A percentile compares a stretch with the other conserved stretches of the same genome.
Evolutionary conservation across 2,888 invertebrate species (phyloP).

Genomic region (Capitulum mitella): DNA sequence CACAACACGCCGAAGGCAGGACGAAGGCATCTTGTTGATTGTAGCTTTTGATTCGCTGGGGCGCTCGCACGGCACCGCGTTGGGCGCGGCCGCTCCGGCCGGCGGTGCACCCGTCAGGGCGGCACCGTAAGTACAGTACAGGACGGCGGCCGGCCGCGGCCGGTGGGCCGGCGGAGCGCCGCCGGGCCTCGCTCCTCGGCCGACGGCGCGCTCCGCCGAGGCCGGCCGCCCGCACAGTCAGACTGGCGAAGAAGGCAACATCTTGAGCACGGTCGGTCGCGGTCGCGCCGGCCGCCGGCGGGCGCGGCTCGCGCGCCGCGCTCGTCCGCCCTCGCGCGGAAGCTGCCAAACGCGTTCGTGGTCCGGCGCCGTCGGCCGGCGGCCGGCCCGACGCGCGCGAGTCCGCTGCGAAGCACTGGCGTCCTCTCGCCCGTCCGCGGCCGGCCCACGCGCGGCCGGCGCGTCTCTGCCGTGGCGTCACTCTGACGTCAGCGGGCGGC

Average conservation of each 20-base stretch:
- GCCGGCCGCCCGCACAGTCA: background rate
- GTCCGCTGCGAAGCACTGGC: background rate
- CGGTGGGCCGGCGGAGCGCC: too few species aligned
- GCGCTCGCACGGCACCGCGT: too few species aligned
- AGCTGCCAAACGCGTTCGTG: background rate
- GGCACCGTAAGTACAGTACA: background rate
- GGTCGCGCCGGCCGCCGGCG: background rate
- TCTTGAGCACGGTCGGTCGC: background rate
- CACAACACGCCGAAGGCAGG: slow-evolving; percentile 6
- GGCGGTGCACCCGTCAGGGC: too few species aligned
- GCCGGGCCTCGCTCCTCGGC: too few species aligned
- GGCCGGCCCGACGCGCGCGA: background rate
- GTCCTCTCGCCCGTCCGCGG: background rate
- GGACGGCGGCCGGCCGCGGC: too few species aligned
- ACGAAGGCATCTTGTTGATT: background rate
- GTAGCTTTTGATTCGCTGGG: background rate
- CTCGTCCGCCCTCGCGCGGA: background rate
- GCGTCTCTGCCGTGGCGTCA: background rate
- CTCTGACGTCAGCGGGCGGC: background rate
- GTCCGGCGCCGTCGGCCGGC: background rate
- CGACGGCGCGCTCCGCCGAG: too few species aligned
- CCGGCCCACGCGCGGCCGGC: background rate
- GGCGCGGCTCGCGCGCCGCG: too few species aligned
- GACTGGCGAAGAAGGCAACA: slow-evolving; percentile 5
- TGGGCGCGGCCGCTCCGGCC: too few species aligned